A percentile compares a stretch with the other conserved stretches of the same genome.
Conservation (phyloP, 2,113 vertebrate species). For the Agelaius phoeniceus region DNA sequence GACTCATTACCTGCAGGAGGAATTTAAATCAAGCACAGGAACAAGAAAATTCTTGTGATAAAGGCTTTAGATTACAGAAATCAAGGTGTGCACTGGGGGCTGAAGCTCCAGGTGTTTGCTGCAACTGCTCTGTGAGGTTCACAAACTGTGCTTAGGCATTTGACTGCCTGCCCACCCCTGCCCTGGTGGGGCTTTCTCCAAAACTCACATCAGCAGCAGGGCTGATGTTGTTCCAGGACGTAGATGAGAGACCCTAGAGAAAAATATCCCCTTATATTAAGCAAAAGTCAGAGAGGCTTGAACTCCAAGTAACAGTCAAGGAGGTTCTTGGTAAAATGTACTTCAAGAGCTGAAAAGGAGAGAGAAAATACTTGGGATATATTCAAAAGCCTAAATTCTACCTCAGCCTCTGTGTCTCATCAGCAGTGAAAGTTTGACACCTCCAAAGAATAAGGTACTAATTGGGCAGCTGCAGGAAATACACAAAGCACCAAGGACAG, state of each 20-base stretch:
- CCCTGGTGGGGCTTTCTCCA: neutral
- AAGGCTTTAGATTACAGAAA: neutral
- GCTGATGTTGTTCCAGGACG: neutral
- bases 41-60: neutral
- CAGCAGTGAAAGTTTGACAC: neutral
- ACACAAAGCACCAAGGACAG: neutral
- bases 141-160: neutral
- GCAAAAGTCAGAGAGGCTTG: neutral
- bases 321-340: neutral
- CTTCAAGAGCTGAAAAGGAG: neutral
- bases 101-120: neutral
- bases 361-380: neutral
- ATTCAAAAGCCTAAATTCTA: neutral
- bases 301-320: neutral
- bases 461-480: constrained; percentile 30
- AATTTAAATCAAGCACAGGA: neutral
- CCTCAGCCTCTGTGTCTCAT: neutral
- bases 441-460: neutral
- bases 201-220: neutral
- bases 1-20: neutral
- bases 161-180: neutral
- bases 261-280: neutral
- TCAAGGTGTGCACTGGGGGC: neutral
- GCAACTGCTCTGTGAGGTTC: neutral
- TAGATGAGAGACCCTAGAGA: neutral